These are phyloP conservation scores for Pocillopora grandis DNA, from an alignment of 92 coral and sea anemone genomes.

Conservation along the genomic window DNA sequence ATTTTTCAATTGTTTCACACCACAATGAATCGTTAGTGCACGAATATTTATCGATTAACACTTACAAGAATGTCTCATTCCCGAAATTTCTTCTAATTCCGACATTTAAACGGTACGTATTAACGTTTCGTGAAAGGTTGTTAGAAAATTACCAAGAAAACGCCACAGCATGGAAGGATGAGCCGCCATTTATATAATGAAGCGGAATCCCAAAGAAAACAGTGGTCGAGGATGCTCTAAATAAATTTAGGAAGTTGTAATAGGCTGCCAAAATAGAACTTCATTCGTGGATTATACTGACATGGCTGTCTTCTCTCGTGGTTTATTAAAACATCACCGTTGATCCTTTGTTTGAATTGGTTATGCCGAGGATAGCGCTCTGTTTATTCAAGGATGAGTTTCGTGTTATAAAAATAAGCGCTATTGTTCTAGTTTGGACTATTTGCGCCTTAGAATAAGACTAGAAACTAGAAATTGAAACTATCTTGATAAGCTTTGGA, in stretches of 20 bases:
- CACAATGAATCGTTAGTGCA: no score
- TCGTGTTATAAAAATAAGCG: slow-evolving; percentile 13
- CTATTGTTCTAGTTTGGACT: neutral
- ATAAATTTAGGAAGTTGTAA: neutral
- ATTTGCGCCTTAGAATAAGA: neutral
- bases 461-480: neutral
- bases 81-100: no score
- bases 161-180: no score
- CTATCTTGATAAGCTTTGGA: neutral
- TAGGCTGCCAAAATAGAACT: neutral
- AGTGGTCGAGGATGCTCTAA: neutral
- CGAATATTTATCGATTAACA: no score
- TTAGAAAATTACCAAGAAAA: no score
- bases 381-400: slow-evolving; percentile 18
- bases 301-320: neutral
- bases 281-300: neutral
- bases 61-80: no score
- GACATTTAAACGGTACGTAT: no score
- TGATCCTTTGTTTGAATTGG: slow-evolving; percentile 18
- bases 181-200: neutral
- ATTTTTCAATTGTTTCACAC: no score
- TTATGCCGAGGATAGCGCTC: neutral
- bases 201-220: neutral
- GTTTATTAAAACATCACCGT: slow-evolving; percentile 23
- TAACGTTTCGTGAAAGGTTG: no score